phyloP scores from a whole-genome alignment of 2,888 invertebrate genomes.

The Sussaba pulchella region DNA sequence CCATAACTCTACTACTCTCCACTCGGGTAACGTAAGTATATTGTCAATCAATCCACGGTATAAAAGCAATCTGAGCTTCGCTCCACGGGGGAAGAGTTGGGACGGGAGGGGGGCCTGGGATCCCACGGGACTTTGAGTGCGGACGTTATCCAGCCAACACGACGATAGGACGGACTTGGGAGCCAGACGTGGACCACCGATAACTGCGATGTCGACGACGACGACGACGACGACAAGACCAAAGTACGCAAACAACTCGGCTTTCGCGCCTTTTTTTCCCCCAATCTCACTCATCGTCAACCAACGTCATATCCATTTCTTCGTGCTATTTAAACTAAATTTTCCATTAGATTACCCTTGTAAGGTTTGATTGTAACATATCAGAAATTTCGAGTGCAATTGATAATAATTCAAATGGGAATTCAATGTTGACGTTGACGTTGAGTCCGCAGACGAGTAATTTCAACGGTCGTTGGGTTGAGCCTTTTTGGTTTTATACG shows the following conservation, averaged over 20 bases:
- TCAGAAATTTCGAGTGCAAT: not conserved
- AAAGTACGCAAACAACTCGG: conserved; percentile 61
- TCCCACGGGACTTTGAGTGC: conserved; percentile 69
- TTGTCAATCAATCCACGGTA: conserved; percentile 84
- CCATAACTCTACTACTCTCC: conserved; percentile 79
- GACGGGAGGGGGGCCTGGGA: conserved; percentile 60
- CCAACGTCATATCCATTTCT: not conserved
- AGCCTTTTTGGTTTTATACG: conserved; percentile 6
- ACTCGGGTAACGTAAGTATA: conserved; percentile 83
- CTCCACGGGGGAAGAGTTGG: conserved; percentile 72
- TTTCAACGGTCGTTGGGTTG: conserved; percentile 7
- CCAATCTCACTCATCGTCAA: not conserved
- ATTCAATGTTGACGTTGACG: conserved; percentile 5
- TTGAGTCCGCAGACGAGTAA: conserved; percentile 9
- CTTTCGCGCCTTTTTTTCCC: conserved; percentile 10
- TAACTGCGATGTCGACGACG: conserved; percentile 32
- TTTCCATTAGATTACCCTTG: too few species aligned
- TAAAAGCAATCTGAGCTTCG: conserved; percentile 84
- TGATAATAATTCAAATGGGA: not conserved
- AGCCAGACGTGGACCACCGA: conserved; percentile 38
- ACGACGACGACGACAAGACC: conserved; percentile 46
- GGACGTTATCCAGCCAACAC: conserved; percentile 54
- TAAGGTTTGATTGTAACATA: too few species aligned
- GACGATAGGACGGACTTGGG: conserved; percentile 35
- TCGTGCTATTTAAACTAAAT: not conserved